These are phyloP conservation scores for Ctena decussata DNA, from an alignment of 2,888 invertebrate genomes.

Conservation along the genomic window DNA sequence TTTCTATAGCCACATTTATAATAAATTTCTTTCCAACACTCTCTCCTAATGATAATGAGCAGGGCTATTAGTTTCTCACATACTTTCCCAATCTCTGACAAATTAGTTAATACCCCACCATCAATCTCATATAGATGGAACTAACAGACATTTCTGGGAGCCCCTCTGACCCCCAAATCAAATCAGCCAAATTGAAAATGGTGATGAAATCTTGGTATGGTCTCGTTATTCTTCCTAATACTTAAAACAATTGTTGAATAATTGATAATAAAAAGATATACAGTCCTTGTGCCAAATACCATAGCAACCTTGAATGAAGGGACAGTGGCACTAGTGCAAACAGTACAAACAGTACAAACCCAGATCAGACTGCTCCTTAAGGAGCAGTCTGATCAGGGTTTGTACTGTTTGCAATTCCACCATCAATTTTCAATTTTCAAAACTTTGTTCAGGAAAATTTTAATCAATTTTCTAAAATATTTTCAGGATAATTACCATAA, in stretches of 20 bases:
- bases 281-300: too few species aligned
- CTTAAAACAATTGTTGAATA: constrained; percentile 14
- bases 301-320: too few species aligned
- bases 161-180: constrained; percentile 1
- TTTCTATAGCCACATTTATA: too few species aligned
- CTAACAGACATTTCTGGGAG: not conserved
- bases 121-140: not conserved
- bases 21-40: not conserved
- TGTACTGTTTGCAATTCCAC: too few species aligned
- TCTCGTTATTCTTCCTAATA: not conserved
- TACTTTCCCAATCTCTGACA: not conserved
- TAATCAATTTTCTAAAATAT: too few species aligned
- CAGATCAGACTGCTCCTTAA: too few species aligned
- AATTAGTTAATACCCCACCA: not conserved
- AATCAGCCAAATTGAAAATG: constrained; percentile 5
- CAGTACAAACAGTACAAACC: too few species aligned
- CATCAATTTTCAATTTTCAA: too few species aligned
- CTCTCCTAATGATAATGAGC: not conserved
- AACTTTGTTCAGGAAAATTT: too few species aligned
- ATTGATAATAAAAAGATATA: constrained; percentile 16
- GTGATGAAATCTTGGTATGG: not conserved
- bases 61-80: constrained; percentile 2
- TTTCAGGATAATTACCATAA: too few species aligned
- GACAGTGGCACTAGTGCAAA: too few species aligned
- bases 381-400: too few species aligned